These are phyloP conservation scores for Chelonia mydas DNA, from an alignment of 2,797 vertebrate genomes.

Conservation along the genomic window DNA sequence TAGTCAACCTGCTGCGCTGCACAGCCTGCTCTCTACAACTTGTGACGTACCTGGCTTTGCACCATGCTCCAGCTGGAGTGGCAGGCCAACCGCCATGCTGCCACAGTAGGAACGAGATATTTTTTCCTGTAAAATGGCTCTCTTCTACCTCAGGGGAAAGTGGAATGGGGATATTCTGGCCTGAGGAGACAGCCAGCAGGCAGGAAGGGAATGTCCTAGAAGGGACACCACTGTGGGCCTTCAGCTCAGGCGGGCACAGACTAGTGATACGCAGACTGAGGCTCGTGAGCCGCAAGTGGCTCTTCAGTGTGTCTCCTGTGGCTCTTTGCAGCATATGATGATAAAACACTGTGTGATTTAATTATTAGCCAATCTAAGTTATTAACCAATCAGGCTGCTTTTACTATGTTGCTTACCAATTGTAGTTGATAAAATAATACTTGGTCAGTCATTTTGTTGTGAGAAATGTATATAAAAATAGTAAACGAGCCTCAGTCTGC, in stretches of 20 bases:
- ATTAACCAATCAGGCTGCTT: neutral
- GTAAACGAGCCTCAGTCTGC: too few relatives aligned
- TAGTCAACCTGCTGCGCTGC: accelerated
- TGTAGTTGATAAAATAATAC: neutral
- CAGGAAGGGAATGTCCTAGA: neutral
- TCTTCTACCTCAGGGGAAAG: neutral
- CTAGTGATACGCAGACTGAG: neutral
- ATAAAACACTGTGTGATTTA: neutral
- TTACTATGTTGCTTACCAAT: neutral
- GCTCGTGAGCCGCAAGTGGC: neutral
- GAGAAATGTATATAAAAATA: too few relatives aligned
- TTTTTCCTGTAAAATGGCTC: neutral
- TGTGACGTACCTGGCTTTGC: neutral
- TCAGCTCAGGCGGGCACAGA: neutral
- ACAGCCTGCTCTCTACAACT: neutral
- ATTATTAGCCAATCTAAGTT: neutral
- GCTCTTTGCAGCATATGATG: neutral
- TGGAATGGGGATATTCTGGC: neutral
- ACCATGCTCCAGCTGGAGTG: neutral
- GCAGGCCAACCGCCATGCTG: neutral
- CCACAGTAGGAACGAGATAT: neutral
- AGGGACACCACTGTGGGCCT: neutral
- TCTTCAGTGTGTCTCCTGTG: neutral
- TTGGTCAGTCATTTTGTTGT: too few relatives aligned
- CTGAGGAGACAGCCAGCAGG: neutral